A percentile compares a stretch with the other conserved stretches of the same genome.
Conservation (phyloP, 2,113 vertebrate species). For the Marmota flaviventris region DNA sequence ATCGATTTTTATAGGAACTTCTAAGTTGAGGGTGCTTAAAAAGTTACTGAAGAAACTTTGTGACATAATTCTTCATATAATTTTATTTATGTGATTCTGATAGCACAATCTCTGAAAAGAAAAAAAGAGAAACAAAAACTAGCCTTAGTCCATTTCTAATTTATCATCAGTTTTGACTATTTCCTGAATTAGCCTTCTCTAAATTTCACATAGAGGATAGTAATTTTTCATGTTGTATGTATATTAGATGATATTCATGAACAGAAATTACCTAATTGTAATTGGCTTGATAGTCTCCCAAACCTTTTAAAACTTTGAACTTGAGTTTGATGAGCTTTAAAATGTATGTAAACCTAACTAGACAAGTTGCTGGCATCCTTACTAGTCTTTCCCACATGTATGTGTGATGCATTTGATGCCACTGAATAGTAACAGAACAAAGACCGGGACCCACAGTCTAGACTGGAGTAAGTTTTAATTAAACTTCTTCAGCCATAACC, state of each 20-base stretch:
- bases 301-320: slow-evolving; percentile 43
- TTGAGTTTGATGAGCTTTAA: slow-evolving; percentile 58
- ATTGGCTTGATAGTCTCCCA: slow-evolving; percentile 14
- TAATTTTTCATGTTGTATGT: slow-evolving; percentile 49
- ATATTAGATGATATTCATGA: slow-evolving; percentile 11
- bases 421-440: slow-evolving; percentile 4
- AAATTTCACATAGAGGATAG: slow-evolving; percentile 46
- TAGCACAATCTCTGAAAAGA: not conserved
- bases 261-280: slow-evolving; percentile 4
- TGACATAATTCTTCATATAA: slow-evolving; percentile 1
- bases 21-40: slow-evolving; percentile 69
- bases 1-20: slow-evolving; percentile 67
- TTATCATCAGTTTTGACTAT: slow-evolving; percentile 11
- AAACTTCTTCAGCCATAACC: slow-evolving; percentile 48
- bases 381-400: not conserved
- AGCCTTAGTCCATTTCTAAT: not conserved
- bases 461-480: slow-evolving; percentile 62
- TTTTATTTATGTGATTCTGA: slow-evolving; percentile 61
- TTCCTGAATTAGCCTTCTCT: slow-evolving; percentile 30
- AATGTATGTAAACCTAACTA: not conserved
- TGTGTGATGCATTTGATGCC: slow-evolving; percentile 32
- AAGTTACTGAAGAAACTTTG: slow-evolving; percentile 49
- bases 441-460: not conserved
- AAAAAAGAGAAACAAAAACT: not conserved
- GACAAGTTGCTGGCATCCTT: not conserved